Evolutionary conservation across 2,113 vertebrate species (phyloP), one percentile per base, ranked within the genome.

Genomic region (Sigmodon hispidus): DNA sequence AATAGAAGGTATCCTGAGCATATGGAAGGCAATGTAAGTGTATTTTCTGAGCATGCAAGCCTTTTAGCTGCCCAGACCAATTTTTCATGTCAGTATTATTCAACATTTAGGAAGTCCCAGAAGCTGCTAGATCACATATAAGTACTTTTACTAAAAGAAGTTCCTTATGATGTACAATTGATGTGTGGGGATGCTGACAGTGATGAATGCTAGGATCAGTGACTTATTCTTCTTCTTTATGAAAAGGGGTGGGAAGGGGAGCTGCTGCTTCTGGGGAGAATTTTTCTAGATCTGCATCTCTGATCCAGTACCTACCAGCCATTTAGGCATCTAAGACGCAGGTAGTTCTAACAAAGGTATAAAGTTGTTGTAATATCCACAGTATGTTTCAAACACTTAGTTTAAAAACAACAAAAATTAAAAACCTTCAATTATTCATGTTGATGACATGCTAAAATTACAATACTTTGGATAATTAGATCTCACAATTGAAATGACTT

Each of bases 401-500:
- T 55, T 79, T 8, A n/a, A 31, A 75, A 59, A 90, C 13, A 59
- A 70, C 40, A 55, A 34, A 19, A 70, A 65, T 3, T 16, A 36
- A n/a, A 83, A 89, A 36, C 36, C 59, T 26, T 90, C 43, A 50
- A 19, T 81, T 40, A 76, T 83, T 80, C 43, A 83, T 40, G 45
- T 57, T 63, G 50, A 70, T 75, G 50, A 34, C 0, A 50, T 89
- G 22, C 31, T 45, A 3, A 85, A 90, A 85, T 87, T 24, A 70
- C 70, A 76, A 21, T 48, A 81, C 80, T 80, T 95, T 52, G 15
- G 31, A 26, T 93, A 36, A n/a, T 26, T 92, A 50, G 11, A 15
- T 89, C 59, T 84, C 93, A 90, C 81, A 17, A 70, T 65, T 91
- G 57, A 95, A 86, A 69, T 57, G 26, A 83, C 65, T 83, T 52